phyloP scores from a whole-genome alignment of 2,888 invertebrate genomes.

The Lasioglossum lativentre region DNA sequence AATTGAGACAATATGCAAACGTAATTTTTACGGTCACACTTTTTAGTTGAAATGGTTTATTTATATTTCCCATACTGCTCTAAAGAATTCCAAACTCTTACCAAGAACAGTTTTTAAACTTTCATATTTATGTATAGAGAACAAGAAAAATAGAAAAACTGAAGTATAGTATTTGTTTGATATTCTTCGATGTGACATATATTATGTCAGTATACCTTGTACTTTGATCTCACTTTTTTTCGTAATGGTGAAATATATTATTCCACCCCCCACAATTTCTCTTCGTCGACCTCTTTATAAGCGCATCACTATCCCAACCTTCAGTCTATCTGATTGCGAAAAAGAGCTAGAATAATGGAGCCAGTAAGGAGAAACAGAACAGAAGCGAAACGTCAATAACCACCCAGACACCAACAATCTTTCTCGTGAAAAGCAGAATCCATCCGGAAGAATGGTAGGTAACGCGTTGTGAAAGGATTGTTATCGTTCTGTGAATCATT shows the following conservation, averaged over 20 bases:
- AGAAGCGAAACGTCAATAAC: constrained; percentile 10
- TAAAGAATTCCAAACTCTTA: not conserved
- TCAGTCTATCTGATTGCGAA: not conserved
- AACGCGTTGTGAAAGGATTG: constrained; percentile 6
- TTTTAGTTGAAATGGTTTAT: not conserved
- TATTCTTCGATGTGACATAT: no score
- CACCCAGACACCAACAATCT: not conserved
- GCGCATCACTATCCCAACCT: not conserved
- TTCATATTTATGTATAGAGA: not conserved
- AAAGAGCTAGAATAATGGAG: not conserved
- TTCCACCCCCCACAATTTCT: not conserved
- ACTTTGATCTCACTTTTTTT: not conserved
- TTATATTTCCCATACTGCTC: not conserved
- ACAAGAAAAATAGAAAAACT: no score
- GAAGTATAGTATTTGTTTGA: not conserved
- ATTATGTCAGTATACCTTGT: not conserved
- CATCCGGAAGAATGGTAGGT: not conserved
- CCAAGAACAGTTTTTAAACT: not conserved
- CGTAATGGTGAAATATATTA: not conserved
- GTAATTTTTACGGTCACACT: not conserved
- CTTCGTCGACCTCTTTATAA: not conserved
- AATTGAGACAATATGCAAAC: not conserved
- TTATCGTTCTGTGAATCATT: constrained; percentile 12
- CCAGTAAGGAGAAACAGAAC: not conserved
- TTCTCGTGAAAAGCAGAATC: not conserved